phyloP scores from a whole-genome alignment of 2,888 invertebrate genomes.

The Muschampia plurimacula region DNA sequence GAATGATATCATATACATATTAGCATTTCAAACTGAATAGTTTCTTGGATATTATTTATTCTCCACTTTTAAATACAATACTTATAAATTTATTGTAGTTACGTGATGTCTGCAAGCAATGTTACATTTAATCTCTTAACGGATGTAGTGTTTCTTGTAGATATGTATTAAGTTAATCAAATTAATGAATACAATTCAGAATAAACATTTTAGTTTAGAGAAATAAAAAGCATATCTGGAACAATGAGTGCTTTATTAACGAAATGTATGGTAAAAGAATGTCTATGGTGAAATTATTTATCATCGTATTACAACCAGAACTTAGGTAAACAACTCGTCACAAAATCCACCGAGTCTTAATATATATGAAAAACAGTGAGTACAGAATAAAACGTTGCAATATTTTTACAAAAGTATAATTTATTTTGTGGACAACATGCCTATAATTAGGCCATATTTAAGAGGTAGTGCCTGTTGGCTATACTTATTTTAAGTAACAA shows the following conservation, averaged over 20 bases:
- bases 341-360: conserved; percentile 44
- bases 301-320: conserved; percentile 68
- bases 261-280: conserved; percentile 81
- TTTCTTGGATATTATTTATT: too few species aligned
- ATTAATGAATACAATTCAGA: background rate
- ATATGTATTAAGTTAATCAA: too few species aligned
- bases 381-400: conserved; percentile 59
- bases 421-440: conserved; percentile 54
- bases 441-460: conserved; percentile 59
- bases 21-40: too few species aligned
- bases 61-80: too few species aligned
- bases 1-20: too few species aligned
- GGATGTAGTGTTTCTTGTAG: too few species aligned
- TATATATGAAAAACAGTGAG: conserved; percentile 59
- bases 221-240: conserved; percentile 52
- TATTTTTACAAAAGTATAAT: conserved; percentile 58
- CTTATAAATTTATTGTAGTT: too few species aligned
- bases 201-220: background rate
- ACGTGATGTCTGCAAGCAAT: too few species aligned
- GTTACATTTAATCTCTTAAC: too few species aligned
- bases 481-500: conserved; percentile 46
- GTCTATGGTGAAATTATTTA: conserved; percentile 72
- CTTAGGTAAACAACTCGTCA: conserved; percentile 53
- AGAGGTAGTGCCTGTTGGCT: conserved; percentile 56
- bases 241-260: conserved; percentile 86